Conservation (phyloP, 2,113 vertebrate genomes). For the Camelus dromedarius region DNA sequence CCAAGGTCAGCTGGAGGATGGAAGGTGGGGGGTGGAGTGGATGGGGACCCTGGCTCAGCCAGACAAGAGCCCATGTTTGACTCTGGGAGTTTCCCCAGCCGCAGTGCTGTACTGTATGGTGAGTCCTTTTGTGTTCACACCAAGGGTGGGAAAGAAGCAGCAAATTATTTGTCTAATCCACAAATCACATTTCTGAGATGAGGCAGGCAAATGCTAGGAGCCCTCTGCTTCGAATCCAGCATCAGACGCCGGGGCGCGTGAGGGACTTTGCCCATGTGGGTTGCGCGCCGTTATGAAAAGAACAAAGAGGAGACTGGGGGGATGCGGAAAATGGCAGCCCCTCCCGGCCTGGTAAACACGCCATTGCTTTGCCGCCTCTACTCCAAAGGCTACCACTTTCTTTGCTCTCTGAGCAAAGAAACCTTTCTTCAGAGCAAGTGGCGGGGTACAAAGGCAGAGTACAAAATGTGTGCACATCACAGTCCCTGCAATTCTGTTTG, state of each 20-base stretch:
- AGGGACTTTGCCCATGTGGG: slow-evolving; percentile 67
- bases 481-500: slow-evolving; percentile 96
- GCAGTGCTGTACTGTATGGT: not conserved
- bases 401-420: slow-evolving; percentile 87
- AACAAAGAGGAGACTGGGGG: slow-evolving; percentile 79
- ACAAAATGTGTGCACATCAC: slow-evolving; percentile 93
- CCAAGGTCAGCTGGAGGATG: not conserved
- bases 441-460: slow-evolving; percentile 93
- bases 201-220: slow-evolving; percentile 71
- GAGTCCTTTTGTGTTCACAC: slow-evolving; percentile 61
- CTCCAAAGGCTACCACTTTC: slow-evolving; percentile 88
- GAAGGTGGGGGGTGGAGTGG: accelerated
- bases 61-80: not conserved
- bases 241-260: slow-evolving; percentile 47
- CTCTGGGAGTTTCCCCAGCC: not conserved
- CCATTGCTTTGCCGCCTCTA: slow-evolving; percentile 81
- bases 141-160: slow-evolving; percentile 60
- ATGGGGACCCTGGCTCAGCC: not conserved
- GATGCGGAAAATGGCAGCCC: slow-evolving; percentile 80
- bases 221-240: slow-evolving; percentile 61
- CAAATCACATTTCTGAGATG: slow-evolving; percentile 70
- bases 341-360: slow-evolving; percentile 78
- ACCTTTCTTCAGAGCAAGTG: slow-evolving; percentile 91
- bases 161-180: slow-evolving; percentile 72
- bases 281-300: slow-evolving; percentile 70